Evolutionary conservation across 1,140 invertebrate genomes (phyloP), one percentile per base, ranked within the genome.

Genomic region (Octopus sinensis): DNA sequence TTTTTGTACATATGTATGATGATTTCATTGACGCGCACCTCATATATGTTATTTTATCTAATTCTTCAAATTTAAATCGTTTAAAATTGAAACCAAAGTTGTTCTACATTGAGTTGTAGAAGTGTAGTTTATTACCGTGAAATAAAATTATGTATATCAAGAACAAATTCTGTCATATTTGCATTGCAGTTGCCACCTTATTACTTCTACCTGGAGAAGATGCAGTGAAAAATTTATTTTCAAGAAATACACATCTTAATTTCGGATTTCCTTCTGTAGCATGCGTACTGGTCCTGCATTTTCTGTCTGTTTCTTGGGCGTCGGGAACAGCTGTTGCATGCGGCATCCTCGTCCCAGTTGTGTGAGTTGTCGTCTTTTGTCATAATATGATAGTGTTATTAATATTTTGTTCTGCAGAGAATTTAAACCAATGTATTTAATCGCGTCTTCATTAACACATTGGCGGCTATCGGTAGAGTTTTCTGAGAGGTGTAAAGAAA

Each of bases 261-360:
- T 92, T 92, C 84, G 86, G 85, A 73, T 89, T 88, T 80, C 81
- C 84, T n/a, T 84, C 89, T 13, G 83, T 91, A 56, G 81, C 90
- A 54, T 81, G 87, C 17, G 87, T 87, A 77, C 84, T 91, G 0
- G 56, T 84, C 17, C 86, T 89, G 85, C 91, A 91, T 83, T 91
- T 91, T 80, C 43, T 91, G 7, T 86, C 90, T 80, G 89, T 89
- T 6, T 89, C 87, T 84, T 92, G 90, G 91, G 85, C 90, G 9
- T 85, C 90, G 43, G 88, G 90, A 17, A 90, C 91, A 5, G 86
- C 87, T 56, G 87, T 92, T 13, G 86, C 91, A 7, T 88, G 90
- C 85, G 91, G 91, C n/a, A 88, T 91, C n/a, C 86, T 92, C 5
- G 89, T 92, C 17, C 91, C 91, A 5, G 91, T 89, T 89, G 82